These are phyloP conservation scores for Antitype chi DNA, from an alignment of 2,888 invertebrate species.

Conservation along the genomic window DNA sequence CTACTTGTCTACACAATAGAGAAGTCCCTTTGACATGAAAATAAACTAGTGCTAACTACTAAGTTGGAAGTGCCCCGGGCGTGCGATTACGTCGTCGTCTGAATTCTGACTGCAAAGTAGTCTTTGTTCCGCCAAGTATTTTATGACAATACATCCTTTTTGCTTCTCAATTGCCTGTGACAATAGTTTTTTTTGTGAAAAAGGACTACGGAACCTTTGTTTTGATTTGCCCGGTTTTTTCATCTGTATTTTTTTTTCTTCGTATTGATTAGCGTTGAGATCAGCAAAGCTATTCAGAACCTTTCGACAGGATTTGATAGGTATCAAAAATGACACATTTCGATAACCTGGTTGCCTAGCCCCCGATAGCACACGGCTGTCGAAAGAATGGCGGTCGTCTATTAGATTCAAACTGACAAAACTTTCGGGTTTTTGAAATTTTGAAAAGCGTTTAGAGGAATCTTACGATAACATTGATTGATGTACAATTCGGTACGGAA, in stretches of 20 bases:
- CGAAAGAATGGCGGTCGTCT: too few species aligned
- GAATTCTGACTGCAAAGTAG: constrained; percentile 24
- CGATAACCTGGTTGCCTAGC: too few species aligned
- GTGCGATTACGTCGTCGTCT: constrained; percentile 36
- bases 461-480: too few species aligned
- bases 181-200: constrained; percentile 11
- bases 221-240: not conserved
- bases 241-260: not conserved
- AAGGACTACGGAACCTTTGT: not conserved
- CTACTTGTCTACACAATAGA: not conserved
- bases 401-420: too few species aligned
- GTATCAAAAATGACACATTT: too few species aligned
- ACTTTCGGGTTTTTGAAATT: too few species aligned
- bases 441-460: too few species aligned
- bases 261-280: too few species aligned
- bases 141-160: constrained; percentile 23
- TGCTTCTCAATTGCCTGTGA: constrained; percentile 24
- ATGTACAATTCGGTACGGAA: too few species aligned
- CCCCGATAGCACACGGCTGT: too few species aligned
- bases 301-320: too few species aligned
- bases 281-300: too few species aligned
- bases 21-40: constrained; percentile 32
- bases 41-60: constrained; percentile 36
- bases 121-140: constrained; percentile 37
- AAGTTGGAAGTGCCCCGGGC: constrained; percentile 36